Conservation (phyloP, 2,113 vertebrate genomes). For the Bos javanicus region DNA sequence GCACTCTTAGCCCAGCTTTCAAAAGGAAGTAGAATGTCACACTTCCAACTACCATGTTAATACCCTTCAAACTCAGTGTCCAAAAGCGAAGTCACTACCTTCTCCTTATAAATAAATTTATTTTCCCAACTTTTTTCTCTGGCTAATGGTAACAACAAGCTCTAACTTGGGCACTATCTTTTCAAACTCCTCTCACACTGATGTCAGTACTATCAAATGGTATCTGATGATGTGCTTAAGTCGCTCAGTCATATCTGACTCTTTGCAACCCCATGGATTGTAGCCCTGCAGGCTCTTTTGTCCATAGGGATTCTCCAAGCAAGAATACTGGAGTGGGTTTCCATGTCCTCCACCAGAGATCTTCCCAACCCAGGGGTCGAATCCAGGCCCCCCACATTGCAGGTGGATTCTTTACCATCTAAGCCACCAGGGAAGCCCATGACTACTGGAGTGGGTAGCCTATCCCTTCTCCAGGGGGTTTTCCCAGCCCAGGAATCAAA, state of each 20-base stretch:
- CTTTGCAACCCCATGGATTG: neutral
- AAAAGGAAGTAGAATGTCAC: neutral
- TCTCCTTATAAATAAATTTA: neutral
- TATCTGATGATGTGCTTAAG: neutral
- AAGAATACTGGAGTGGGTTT: neutral
- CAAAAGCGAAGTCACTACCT: neutral
- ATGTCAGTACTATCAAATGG: neutral
- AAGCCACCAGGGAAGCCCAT: neutral
- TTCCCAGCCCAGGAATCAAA: neutral
- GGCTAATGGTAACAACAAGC: neutral
- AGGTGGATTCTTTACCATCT: neutral
- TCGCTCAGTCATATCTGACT: neutral
- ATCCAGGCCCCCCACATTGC: neutral
- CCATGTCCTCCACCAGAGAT: neutral
- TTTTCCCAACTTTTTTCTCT: neutral
- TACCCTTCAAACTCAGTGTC: neutral
- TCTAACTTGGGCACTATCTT: neutral
- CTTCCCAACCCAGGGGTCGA: neutral
- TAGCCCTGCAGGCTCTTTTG: neutral
- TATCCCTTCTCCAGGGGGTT: neutral
- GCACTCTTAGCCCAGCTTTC: neutral
- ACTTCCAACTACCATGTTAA: neutral
- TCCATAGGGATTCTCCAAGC: neutral
- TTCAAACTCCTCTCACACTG: neutral
- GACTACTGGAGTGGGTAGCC: neutral